Conservation (phyloP, 2,797 vertebrate species). For the Anableps anableps region DNA sequence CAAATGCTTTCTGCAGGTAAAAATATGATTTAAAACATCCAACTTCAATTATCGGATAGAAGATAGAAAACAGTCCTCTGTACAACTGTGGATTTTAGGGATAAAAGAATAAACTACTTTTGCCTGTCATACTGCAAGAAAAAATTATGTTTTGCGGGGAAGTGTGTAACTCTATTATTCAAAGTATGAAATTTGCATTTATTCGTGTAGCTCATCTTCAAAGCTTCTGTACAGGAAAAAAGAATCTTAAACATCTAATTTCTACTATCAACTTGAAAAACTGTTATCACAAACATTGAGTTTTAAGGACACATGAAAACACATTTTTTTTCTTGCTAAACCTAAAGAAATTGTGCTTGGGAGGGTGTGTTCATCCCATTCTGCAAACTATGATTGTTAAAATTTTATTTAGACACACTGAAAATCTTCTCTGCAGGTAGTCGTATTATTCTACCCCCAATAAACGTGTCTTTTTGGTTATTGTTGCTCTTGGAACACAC, state of each 20-base stretch:
- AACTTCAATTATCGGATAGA: background rate
- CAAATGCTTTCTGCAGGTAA: constrained; percentile 73
- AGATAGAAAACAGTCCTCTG: background rate
- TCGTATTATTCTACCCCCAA: constrained; percentile 67
- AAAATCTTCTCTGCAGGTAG: constrained; percentile 76
- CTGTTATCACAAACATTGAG: background rate
- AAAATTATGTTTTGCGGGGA: background rate
- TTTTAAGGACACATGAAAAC: constrained; percentile 14
- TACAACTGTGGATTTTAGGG: background rate
- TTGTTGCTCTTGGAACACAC: constrained; percentile 80
- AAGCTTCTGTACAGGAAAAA: background rate
- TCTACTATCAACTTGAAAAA: background rate
- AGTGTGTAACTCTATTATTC: background rate
- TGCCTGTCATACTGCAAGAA: background rate
- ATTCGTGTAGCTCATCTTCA: background rate
- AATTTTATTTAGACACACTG: constrained; percentile 26
- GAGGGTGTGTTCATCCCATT: constrained; percentile 11
- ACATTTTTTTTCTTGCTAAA: constrained; percentile 21
- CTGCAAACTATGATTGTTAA: constrained; percentile 24
- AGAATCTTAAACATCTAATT: background rate
- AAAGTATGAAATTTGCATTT: background rate
- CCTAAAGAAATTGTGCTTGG: background rate
- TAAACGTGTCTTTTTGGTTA: constrained; percentile 71
- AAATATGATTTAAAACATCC: background rate
- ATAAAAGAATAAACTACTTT: background rate